Evolutionary conservation across 2,113 vertebrate genomes (phyloP).

Genomic region (Myodes glareolus): DNA sequence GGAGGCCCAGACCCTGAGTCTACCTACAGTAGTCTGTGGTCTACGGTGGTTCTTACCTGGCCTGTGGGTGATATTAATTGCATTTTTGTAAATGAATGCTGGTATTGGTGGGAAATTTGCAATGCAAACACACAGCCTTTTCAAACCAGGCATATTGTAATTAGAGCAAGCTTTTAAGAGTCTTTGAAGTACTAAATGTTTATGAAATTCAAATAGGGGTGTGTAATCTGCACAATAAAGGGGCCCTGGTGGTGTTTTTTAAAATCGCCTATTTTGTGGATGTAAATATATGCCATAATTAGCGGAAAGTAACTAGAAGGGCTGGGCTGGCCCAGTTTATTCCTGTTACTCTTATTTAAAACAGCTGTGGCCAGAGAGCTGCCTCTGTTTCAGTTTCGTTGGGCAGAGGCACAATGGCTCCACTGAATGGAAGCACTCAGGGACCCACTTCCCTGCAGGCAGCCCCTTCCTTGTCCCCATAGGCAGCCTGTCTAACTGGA

Average conservation of each 20-base stretch:
- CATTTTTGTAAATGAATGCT: slow-evolving; percentile 91
- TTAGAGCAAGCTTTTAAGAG: slow-evolving; percentile 92
- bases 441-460: neutral
- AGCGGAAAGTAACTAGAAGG: slow-evolving; percentile 86
- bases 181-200: slow-evolving; percentile 97
- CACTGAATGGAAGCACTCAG: slow-evolving; percentile 78
- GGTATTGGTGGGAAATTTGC: slow-evolving; percentile 93
- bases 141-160: slow-evolving; percentile 90
- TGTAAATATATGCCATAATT: slow-evolving; percentile 91
- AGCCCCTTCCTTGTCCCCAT: neutral
- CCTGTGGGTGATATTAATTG: slow-evolving; percentile 82
- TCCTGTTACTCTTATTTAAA: slow-evolving; percentile 88
- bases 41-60: slow-evolving; percentile 60
- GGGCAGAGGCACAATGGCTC: slow-evolving; percentile 78
- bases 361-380: slow-evolving; percentile 86
- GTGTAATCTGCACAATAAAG: slow-evolving; percentile 95
- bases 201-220: slow-evolving; percentile 97
- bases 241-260: slow-evolving; percentile 84
- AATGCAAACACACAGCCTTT: slow-evolving; percentile 94
- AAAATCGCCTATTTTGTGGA: slow-evolving; percentile 87
- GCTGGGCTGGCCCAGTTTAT: slow-evolving; percentile 83
- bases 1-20: slow-evolving; percentile 26
- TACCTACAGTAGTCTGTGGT: neutral
- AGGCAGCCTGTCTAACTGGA: neutral
- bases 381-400: slow-evolving; percentile 82